Percentiles rank a stretch among this genome's conserved stretches.
Evolutionary conservation across 2,797 vertebrate species (phyloP).

Genomic region (Gephyroberyx darwinii): DNA sequence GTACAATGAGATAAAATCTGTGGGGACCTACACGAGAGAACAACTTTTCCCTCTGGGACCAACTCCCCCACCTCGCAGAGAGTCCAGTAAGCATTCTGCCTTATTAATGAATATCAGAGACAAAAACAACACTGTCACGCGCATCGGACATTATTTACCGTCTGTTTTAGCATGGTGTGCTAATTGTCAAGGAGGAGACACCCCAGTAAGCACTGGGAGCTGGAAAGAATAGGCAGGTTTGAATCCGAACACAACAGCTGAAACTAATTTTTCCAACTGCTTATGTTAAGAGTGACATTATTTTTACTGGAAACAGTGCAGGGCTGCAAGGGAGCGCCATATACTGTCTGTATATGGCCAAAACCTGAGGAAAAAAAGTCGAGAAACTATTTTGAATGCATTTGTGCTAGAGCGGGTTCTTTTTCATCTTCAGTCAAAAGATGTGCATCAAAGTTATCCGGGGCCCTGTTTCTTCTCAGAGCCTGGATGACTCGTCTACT

Average conservation of each 20-base stretch:
- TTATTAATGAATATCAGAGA: conserved; percentile 83
- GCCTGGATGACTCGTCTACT: conserved; percentile 23
- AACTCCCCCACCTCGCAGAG: conserved; percentile 69
- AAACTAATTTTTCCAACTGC: conserved; percentile 82
- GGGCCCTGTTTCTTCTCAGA: conserved; percentile 76
- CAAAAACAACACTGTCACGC: conserved; percentile 82
- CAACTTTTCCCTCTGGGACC: conserved; percentile 77
- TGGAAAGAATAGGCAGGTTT: conserved; percentile 62
- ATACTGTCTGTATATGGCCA: conserved; percentile 84
- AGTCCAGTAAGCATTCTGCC: conserved; percentile 80
- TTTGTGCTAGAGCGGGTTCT: conserved; percentile 64
- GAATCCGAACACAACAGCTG: conserved; percentile 72
- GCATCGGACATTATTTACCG: conserved; percentile 75
- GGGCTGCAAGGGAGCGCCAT: conserved; percentile 62
- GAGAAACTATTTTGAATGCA: conserved; percentile 80
- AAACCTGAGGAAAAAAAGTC: conserved; percentile 77
- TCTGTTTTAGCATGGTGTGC: conserved; percentile 76
- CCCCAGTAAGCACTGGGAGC: conserved; percentile 72
- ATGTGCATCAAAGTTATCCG: conserved; percentile 70
- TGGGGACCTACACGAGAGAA: conserved; percentile 84
- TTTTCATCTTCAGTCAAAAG: conserved; percentile 75
- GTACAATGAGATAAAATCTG: conserved; percentile 83
- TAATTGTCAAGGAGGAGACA: conserved; percentile 81
- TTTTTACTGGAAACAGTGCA: conserved; percentile 83
- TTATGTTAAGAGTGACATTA: conserved; percentile 83